Evolutionary conservation across 2,888 invertebrate species (phyloP).

Genomic region (Trichopria drosophilae): DNA sequence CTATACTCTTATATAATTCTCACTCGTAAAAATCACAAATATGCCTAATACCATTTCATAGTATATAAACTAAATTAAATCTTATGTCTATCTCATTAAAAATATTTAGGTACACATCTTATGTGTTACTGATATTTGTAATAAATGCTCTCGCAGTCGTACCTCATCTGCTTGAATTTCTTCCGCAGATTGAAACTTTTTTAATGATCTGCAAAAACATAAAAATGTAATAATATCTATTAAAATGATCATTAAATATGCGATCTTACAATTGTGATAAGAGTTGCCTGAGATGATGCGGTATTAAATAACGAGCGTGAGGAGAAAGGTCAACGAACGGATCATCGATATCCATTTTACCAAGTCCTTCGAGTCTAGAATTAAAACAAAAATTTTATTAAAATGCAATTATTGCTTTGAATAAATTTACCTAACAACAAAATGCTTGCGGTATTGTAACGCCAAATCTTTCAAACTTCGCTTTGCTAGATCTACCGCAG

Average conservation of each 20-base stretch:
- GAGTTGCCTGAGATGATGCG: slow-evolving; percentile 43
- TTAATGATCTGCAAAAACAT: slow-evolving; percentile 16
- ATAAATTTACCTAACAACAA: slow-evolving; percentile 42
- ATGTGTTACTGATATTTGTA: slow-evolving; percentile 9
- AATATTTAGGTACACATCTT: no score
- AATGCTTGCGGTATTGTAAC: slow-evolving; percentile 42
- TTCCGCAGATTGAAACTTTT: slow-evolving; percentile 17
- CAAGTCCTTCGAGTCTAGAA: slow-evolving; percentile 43
- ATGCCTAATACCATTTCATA: no score
- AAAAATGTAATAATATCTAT: slow-evolving; percentile 2
- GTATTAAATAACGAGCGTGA: slow-evolving; percentile 45
- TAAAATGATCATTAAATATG: slow-evolving; percentile 6
- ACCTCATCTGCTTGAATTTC: slow-evolving; percentile 21
- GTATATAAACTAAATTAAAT: no score
- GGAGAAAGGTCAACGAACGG: slow-evolving; percentile 47
- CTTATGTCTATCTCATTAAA: no score
- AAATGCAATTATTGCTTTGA: slow-evolving; percentile 2
- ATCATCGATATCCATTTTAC: slow-evolving; percentile 37
- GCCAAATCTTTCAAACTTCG: slow-evolving; percentile 33
- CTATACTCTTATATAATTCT: no score
- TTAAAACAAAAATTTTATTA: slow-evolving; percentile 10
- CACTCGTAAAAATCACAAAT: no score
- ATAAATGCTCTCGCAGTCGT: slow-evolving; percentile 23
- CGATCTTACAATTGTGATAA: slow-evolving; percentile 45
- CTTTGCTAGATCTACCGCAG: slow-evolving; percentile 43